Evolutionary conservation across 2,888 invertebrate species (phyloP).

Genomic region (Baronia brevicornis): DNA sequence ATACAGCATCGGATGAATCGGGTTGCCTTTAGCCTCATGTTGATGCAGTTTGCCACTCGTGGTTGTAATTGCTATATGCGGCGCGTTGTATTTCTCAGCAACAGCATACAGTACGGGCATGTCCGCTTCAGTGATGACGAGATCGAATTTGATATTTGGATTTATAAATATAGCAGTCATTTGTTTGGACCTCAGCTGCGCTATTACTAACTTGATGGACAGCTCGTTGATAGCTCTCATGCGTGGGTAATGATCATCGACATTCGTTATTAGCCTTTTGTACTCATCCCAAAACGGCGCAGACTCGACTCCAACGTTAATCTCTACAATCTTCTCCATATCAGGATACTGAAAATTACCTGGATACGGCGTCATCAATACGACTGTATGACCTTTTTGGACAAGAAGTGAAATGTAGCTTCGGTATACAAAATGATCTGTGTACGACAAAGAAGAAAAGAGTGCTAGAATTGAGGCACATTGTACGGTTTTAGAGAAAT

Average conservation of each 20-base stretch:
- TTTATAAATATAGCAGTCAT: slow-evolving; percentile 55
- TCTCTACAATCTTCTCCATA: slow-evolving; percentile 46
- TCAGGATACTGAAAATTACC: slow-evolving; percentile 53
- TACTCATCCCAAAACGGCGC: slow-evolving; percentile 53
- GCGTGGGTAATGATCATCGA: slow-evolving; percentile 49
- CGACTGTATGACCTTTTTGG: slow-evolving; percentile 48
- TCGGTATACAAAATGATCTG: slow-evolving; percentile 59
- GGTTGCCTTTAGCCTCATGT: slow-evolving; percentile 69
- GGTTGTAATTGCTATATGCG: slow-evolving; percentile 70
- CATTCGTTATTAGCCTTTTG: slow-evolving; percentile 42
- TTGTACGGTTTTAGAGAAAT: slow-evolving; percentile 26
- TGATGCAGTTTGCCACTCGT: slow-evolving; percentile 63
- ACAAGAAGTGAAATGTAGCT: slow-evolving; percentile 51
- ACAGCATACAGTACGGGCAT: slow-evolving; percentile 64
- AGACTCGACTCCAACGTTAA: slow-evolving; percentile 55
- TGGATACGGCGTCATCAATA: slow-evolving; percentile 63
- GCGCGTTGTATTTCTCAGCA: slow-evolving; percentile 69
- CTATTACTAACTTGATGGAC: slow-evolving; percentile 47
- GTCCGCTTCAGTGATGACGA: slow-evolving; percentile 73
- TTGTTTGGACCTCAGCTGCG: slow-evolving; percentile 56
- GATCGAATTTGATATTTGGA: slow-evolving; percentile 67
- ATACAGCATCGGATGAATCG: slow-evolving; percentile 66
- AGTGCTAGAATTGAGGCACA: slow-evolving; percentile 52
- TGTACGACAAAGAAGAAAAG: slow-evolving; percentile 55
- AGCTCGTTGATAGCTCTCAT: slow-evolving; percentile 46